Evolutionary conservation across 2,888 invertebrate species (phyloP), one percentile per base, ranked within the genome.

Genomic region (Dione vanillae): DNA sequence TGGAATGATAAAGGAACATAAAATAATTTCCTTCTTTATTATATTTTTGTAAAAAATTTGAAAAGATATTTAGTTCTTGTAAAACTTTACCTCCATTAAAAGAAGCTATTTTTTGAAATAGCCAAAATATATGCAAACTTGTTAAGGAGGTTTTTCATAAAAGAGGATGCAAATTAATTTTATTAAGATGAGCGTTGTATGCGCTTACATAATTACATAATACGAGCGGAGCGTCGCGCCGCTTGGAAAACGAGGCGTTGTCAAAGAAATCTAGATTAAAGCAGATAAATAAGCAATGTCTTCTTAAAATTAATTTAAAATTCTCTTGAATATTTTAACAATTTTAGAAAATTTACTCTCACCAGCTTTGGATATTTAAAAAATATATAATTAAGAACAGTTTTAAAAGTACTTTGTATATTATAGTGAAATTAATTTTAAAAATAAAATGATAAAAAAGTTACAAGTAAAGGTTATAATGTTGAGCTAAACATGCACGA

Each of bases 121-220:
- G 41, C 51, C 49, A 73, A 67, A 82, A 80, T 80, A 82, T 85
- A 85, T 86, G 87, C 85, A 87, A 88, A 86, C 84, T 84, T 82
- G 83, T 84, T 86, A 84, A 82, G 83, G 84, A 82, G 81, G 80
- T 85, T 85, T 83, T 83, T 80, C 82, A 85, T 85, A 84, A 79
- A 82, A 82, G 85, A 82, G 83, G 81, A 86, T 88, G 88, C 85
- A 88, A 90, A 89, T 88, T 86, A 88, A 88, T 89, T 87, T 82
- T 84, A 85, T 88, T 88, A 88, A 83, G 84, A 85, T 82, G 86
- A 84, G 83, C 85, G 84, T 82, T 83, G 84, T 83, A 85, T 86
- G 83, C 85, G 82, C 85, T 84, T 74, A 80, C 81, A 80, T 85
- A 83, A 85, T 86, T 85, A 75, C 81, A 80, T 78, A 82, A 80